A percentile compares a stretch with the other conserved stretches of the same genome.
phyloP scores from a whole-genome alignment of 2,888 invertebrate species.

The Globia sparganii region DNA sequence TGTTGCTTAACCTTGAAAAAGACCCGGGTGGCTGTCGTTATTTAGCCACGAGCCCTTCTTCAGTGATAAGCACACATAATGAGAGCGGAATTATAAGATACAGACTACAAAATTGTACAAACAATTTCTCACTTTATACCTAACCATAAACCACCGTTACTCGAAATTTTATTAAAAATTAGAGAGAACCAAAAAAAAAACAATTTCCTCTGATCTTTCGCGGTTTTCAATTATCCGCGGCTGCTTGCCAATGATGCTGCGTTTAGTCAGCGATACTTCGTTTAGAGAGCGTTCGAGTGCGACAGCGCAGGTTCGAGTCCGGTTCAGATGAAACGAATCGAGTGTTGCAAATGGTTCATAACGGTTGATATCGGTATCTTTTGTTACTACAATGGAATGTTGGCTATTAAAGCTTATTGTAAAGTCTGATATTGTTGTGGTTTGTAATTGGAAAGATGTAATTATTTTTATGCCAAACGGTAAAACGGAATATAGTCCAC shows the following conservation, averaged over 20 bases:
- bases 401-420: constrained; percentile 36
- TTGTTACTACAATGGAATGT: constrained; percentile 34
- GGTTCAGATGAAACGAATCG: constrained; percentile 63
- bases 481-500: too few relatives aligned
- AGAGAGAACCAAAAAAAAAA: constrained; percentile 52
- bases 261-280: constrained; percentile 40
- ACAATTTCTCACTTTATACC: neutral
- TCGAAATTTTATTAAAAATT: constrained; percentile 39
- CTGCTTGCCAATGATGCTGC: constrained; percentile 48
- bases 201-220: constrained; percentile 54
- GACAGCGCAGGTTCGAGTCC: constrained; percentile 49
- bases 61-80: too few relatives aligned
- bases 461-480: neutral
- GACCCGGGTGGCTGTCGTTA: too few relatives aligned
- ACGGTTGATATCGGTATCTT: constrained; percentile 57
- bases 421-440: neutral
- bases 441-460: neutral
- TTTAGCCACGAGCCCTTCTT: too few relatives aligned
- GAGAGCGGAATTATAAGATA: neutral
- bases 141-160: constrained; percentile 38
- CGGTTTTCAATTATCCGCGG: constrained; percentile 55
- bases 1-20: neutral
- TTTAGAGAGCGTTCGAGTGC: constrained; percentile 47
- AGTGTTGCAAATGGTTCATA: constrained; percentile 66
- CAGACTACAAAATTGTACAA: neutral